phyloP scores from a whole-genome alignment of 92 coral and sea anemone species.

The Epizoanthus illoricatus region DNA sequence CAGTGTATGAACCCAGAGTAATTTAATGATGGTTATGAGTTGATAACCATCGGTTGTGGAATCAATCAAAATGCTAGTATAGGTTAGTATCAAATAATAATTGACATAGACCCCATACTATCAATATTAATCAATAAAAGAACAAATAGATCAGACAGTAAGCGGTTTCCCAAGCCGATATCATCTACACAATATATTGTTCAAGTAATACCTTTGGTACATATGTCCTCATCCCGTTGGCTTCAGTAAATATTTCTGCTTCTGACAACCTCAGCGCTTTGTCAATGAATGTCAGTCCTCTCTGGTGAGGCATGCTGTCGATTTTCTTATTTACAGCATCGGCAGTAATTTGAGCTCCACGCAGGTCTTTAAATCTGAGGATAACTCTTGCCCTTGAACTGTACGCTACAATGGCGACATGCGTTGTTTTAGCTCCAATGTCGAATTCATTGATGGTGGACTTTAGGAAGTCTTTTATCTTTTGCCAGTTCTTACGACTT shows the following conservation, averaged over 20 bases:
- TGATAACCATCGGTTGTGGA: too few relatives aligned
- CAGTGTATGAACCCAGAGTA: too few relatives aligned
- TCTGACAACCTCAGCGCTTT: conserved; percentile 25
- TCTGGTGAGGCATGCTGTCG: conserved; percentile 18
- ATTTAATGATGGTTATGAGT: too few relatives aligned
- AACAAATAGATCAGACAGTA: too few relatives aligned
- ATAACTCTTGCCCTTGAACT: conserved; percentile 4
- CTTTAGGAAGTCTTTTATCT: conserved; percentile 24
- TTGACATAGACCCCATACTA: too few relatives aligned
- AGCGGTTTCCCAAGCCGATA: not conserved
- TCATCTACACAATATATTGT: not conserved
- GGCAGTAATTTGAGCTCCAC: conserved; percentile 22
- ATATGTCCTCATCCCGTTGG: conserved; percentile 21
- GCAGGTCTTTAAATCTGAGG: conserved; percentile 9
- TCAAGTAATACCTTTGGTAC: conserved; percentile 24
- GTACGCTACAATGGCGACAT: conserved; percentile 29
- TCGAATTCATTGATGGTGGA: conserved; percentile 9
- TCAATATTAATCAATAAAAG: too few relatives aligned
- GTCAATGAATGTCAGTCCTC: conserved; percentile 26
- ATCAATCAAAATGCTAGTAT: too few relatives aligned
- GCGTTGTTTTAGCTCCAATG: conserved; percentile 14
- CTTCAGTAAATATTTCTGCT: conserved; percentile 19
- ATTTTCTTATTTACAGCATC: conserved; percentile 20
- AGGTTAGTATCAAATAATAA: too few relatives aligned
- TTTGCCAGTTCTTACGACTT: conserved; percentile 23